A percentile compares a stretch with the other conserved stretches of the same genome.
Conservation (phyloP, 2,888 invertebrate species). For the Gari tellinella region DNA sequence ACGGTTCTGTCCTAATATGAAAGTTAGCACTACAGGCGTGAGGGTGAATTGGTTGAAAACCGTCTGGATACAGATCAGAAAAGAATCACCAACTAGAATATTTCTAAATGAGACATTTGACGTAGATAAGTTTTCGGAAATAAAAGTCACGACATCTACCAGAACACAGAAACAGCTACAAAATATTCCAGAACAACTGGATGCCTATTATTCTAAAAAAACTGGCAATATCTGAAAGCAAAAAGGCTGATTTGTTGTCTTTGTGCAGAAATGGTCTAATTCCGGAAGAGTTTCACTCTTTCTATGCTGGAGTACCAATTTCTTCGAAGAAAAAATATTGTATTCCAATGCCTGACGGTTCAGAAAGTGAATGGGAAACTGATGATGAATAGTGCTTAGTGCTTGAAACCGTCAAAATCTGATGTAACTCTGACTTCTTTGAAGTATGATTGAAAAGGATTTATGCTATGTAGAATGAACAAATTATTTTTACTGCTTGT, state of each 20-base stretch:
- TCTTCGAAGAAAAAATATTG: not conserved
- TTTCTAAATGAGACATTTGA: conserved; percentile 35
- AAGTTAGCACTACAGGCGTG: conserved; percentile 10
- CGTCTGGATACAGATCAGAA: conserved; percentile 21
- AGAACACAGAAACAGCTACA: not conserved
- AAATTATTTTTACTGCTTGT: not conserved
- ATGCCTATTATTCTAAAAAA: conserved; percentile 1
- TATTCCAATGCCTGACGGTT: conserved; percentile 6
- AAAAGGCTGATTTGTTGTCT: conserved; percentile 27
- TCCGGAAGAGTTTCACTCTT: conserved; percentile 14
- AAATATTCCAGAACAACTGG: not conserved
- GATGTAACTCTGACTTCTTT: not conserved
- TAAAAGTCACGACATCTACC: conserved; percentile 5
- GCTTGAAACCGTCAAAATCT: no score
- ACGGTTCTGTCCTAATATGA: conserved; percentile 20
- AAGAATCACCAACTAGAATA: conserved; percentile 23
- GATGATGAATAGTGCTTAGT: not conserved
- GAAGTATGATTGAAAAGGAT: no score
- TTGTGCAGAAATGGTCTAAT: conserved; percentile 7
- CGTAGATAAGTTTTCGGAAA: conserved; percentile 15
- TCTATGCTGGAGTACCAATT: not conserved
- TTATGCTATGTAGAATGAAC: not conserved
- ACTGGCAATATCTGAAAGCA: conserved; percentile 7
- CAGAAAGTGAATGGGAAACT: conserved; percentile 6
- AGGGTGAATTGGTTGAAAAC: conserved; percentile 41